Evolutionary conservation across 2,888 invertebrate species (phyloP), one percentile per base, ranked within the genome.

Genomic region (Disparrhopalites patrizii): DNA sequence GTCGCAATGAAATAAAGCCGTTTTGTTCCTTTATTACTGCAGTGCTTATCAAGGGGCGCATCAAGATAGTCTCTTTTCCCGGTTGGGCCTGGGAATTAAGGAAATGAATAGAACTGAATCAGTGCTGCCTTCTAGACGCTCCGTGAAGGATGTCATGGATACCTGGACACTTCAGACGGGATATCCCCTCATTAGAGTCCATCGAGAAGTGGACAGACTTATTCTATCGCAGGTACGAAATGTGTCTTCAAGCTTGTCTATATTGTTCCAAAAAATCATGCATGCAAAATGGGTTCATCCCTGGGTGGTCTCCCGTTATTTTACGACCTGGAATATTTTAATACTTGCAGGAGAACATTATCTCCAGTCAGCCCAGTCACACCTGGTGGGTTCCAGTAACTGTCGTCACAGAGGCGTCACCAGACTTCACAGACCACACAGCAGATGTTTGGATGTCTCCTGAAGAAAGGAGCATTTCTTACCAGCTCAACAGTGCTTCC

Each of bases 71-170:
- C 63, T 73, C 2, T 73, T 73, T 38, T 10, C 23, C 38, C 51
- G 60, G 4, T 5, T 73, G 3, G 68, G 71, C 50, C 60, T 57
- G 8, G 65, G 55, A 30, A 60, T 66, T 15, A 61, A 65, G 2
- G 61, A 38, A 38, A 20, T 43, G 1, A 62, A 60, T 3, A 8
- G 30, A 1, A n/a, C 50, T 3, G 51, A 36, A 10, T 18, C 40
- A 40, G 23, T 68, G 4, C 47, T 69, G 5, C 68, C 62, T 4
- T 31, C 66, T 4, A 66, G 33, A 15, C 20, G 38, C 1, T 47
- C 68, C 1, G 43, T 71, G 1, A 70, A 70, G 55, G 52, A 62
- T n/a, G 64, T 72, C 10, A 69, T 72, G 70, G 70, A 72, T 38
- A 63, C 69, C 5, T 72, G 70, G 70, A 71, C 73, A 1, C 55